Evolutionary conservation across 2,888 invertebrate species (phyloP).

Genomic region (Slavum lentiscoides): DNA sequence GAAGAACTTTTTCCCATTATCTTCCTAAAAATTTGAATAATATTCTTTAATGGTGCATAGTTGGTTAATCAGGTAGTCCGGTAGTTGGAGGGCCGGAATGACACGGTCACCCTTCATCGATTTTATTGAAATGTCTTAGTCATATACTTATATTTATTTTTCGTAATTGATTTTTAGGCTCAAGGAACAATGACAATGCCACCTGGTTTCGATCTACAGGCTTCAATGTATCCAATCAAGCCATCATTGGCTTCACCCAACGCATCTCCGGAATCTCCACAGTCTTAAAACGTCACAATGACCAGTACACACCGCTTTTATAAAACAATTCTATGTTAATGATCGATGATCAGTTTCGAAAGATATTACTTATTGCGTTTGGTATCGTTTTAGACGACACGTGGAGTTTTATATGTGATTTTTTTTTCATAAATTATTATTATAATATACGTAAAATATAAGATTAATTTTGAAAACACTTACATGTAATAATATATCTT

Average conservation of each 20-base stretch:
- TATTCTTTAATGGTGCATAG: too few species aligned
- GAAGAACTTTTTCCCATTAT: too few species aligned
- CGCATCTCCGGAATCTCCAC: conserved; percentile 60
- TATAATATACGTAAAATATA: not conserved
- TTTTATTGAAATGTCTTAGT: not conserved
- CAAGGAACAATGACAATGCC: conserved; percentile 60
- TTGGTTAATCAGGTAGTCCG: too few species aligned
- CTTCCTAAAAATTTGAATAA: too few species aligned
- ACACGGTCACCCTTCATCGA: too few species aligned
- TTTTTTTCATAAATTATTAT: not conserved
- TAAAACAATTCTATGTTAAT: not conserved
- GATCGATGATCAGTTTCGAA: not conserved
- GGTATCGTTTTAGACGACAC: too few species aligned
- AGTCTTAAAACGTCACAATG: conserved; percentile 18
- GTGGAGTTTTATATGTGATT: too few species aligned
- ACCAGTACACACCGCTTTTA: not conserved
- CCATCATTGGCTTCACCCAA: conserved; percentile 61
- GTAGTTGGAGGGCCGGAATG: too few species aligned
- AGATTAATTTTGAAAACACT: too few species aligned
- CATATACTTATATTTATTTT: not conserved
- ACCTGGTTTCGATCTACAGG: conserved; percentile 58
- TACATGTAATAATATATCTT: too few species aligned
- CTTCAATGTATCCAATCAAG: conserved; percentile 57
- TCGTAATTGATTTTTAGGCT: conserved; percentile 55
- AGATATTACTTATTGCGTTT: too few species aligned